These are phyloP conservation scores for Cydia pomonella DNA, from an alignment of 1,140 invertebrate species.

Conservation along the genomic window DNA sequence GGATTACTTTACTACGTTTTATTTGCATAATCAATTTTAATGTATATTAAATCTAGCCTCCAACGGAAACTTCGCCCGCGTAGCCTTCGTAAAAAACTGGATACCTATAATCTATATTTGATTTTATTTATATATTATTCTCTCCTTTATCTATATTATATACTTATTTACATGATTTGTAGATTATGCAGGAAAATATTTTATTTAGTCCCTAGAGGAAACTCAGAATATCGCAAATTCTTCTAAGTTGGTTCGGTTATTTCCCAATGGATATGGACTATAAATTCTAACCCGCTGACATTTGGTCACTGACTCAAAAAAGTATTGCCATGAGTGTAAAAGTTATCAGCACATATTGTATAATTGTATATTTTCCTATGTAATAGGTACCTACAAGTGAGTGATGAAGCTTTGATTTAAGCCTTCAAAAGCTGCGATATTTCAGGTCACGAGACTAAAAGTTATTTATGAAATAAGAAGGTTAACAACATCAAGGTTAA, in stretches of 20 bases:
- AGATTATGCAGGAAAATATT: neutral
- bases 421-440: too few relatives aligned
- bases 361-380: neutral
- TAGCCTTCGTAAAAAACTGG: too few relatives aligned
- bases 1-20: neutral
- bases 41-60: neutral
- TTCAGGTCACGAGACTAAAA: too few relatives aligned
- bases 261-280: conserved; percentile 14
- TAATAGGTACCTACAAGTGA: too few relatives aligned
- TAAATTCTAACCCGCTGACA: neutral
- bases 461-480: neutral
- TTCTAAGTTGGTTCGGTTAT: conserved; percentile 7
- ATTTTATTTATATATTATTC: neutral
- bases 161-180: too few relatives aligned
- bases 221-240: neutral
- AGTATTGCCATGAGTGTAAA: too few relatives aligned
- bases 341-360: neutral
- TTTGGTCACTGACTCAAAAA: neutral
- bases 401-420: too few relatives aligned
- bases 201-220: neutral
- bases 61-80: too few relatives aligned
- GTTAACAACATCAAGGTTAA: neutral
- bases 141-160: too few relatives aligned
- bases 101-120: too few relatives aligned
- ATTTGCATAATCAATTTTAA: neutral